phyloP scores from a whole-genome alignment of 2,113 vertebrate genomes.

The Mandrillus leucophaeus region DNA sequence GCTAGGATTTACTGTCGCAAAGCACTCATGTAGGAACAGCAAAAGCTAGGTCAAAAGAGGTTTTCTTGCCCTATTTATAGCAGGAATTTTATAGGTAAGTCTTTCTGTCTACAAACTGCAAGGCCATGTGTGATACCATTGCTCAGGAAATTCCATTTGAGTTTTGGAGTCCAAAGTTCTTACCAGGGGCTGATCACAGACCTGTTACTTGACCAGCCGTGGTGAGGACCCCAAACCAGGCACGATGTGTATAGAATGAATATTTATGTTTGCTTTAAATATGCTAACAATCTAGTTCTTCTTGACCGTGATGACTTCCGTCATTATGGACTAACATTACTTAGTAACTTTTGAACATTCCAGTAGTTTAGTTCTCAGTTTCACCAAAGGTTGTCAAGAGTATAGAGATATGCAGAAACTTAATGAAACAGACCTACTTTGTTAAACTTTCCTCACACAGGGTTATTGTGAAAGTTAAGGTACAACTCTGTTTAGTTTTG shows the following conservation, averaged over 20 bases:
- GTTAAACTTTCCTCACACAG: not conserved
- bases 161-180: conserved; percentile 8
- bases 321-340: not conserved
- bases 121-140: not conserved
- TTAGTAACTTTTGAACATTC: not conserved
- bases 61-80: not conserved
- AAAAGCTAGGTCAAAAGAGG: not conserved
- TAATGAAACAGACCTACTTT: not conserved
- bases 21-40: not conserved
- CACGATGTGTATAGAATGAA: not conserved
- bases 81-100: not conserved
- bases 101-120: not conserved
- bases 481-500: not conserved
- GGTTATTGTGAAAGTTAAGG: not conserved
- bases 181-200: not conserved
- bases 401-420: not conserved
- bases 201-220: not conserved
- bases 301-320: not conserved
- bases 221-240: not conserved
- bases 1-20: not conserved
- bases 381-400: not conserved
- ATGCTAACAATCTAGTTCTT: not conserved
- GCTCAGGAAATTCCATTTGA: not conserved
- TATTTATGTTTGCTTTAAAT: not conserved
- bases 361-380: not conserved